These are phyloP conservation scores for Eulemur albifrons DNA, from an alignment of 2,797 vertebrate species.

Conservation along the genomic window DNA sequence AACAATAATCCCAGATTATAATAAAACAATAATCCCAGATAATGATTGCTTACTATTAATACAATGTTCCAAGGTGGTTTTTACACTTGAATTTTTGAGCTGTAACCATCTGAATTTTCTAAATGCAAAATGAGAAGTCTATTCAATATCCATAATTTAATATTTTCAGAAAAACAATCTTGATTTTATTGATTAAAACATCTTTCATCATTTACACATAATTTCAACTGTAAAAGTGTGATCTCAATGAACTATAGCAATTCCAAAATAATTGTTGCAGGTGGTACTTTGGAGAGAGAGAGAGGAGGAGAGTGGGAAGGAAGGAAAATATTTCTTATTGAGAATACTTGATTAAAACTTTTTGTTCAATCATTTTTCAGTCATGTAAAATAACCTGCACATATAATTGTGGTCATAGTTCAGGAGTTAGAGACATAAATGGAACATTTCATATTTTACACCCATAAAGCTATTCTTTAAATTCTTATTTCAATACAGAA, in stretches of 20 bases:
- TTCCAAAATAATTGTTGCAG: not conserved
- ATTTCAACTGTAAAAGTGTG: slow-evolving; percentile 13
- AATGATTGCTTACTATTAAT: not conserved
- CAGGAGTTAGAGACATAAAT: not conserved
- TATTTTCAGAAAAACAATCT: not conserved
- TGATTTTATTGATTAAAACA: slow-evolving; percentile 29
- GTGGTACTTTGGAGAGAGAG: not conserved
- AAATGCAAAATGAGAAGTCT: not conserved
- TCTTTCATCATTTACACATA: not conserved
- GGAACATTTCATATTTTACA: slow-evolving; percentile 8
- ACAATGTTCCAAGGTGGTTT: not conserved
- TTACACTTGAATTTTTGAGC: not conserved
- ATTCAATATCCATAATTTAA: not conserved
- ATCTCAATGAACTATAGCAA: not conserved
- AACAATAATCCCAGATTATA: not conserved
- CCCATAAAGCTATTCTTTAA: not conserved
- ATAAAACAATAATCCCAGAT: not conserved
- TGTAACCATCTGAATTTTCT: not conserved
- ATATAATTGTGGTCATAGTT: not conserved
- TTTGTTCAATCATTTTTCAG: not conserved
- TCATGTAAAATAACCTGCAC: not conserved
- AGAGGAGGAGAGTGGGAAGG: too few species aligned
- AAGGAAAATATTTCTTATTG: not conserved
- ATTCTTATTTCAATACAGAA: not conserved
- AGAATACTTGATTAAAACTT: not conserved